Conservation (phyloP, 2,888 invertebrate species). For the Tortricodes alternella region DNA sequence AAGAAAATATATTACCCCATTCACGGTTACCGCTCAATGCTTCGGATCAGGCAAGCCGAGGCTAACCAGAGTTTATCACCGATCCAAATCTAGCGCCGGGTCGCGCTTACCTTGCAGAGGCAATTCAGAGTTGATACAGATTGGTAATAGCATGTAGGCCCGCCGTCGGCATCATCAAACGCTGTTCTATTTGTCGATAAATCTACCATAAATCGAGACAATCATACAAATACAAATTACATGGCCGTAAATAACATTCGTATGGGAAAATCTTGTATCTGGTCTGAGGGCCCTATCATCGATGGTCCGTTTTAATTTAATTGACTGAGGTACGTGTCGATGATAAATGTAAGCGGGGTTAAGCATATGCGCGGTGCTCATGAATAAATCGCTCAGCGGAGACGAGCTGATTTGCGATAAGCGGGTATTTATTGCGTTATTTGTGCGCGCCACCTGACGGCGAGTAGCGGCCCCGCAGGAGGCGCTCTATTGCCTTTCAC, state of each 20-base stretch:
- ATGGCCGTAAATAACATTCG: slow-evolving; percentile 67
- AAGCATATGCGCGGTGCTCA: slow-evolving; percentile 71
- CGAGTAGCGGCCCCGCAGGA: slow-evolving; percentile 60
- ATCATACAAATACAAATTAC: slow-evolving; percentile 67
- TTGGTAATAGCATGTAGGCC: slow-evolving; percentile 29
- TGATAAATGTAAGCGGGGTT: slow-evolving; percentile 78
- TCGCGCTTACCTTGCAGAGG: slow-evolving; percentile 19
- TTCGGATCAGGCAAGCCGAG: slow-evolving; percentile 15
- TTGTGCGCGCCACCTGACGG: slow-evolving; percentile 68
- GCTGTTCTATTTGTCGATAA: slow-evolving; percentile 50
- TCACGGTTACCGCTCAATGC: slow-evolving; percentile 11
- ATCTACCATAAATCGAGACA: slow-evolving; percentile 51
- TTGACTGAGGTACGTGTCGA: slow-evolving; percentile 74
- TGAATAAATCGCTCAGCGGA: slow-evolving; percentile 76
- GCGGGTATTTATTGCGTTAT: slow-evolving; percentile 79
- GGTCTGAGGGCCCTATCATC: slow-evolving; percentile 70
- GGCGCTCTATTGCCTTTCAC: slow-evolving; percentile 63
- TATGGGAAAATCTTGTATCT: slow-evolving; percentile 64
- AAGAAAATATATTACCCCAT: slow-evolving; percentile 18
- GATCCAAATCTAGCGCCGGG: slow-evolving; percentile 20
- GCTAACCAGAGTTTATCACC: slow-evolving; percentile 26
- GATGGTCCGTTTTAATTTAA: slow-evolving; percentile 77
- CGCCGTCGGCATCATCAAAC: slow-evolving; percentile 43
- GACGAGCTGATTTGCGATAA: slow-evolving; percentile 81
- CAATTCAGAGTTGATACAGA: slow-evolving; percentile 26